Evolutionary conservation across 2,888 invertebrate genomes (phyloP), one percentile per base, ranked within the genome.

Genomic region (Cephonodes hylas): DNA sequence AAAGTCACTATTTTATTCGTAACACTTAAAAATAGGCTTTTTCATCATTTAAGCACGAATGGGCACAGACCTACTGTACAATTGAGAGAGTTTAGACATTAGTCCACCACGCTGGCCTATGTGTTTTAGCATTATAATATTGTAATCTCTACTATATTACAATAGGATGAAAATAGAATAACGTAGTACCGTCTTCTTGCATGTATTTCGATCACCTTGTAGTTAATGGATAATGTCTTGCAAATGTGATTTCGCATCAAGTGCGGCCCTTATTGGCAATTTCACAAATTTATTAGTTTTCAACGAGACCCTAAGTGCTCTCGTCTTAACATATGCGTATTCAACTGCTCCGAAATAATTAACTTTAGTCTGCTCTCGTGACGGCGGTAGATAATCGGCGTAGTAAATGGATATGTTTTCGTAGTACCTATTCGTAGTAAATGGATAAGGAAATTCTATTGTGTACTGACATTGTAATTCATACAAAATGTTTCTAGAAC

Each of bases 341-440:
- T 80, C 68, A 88, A 87, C 90, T 89, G 90, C 88, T 85, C 73
- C 75, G 70, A 77, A 83, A 83, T 89, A 89, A 90, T 91, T 88
- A 85, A 85, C 85, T 89, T 88, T 82, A 76, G 68, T 76, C 76
- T 80, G 80, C 79, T 77, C 79, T 78, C 70, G 81, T 81, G 84
- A 83, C 84, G 84, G 83, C 82, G 82, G 88, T 83, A 85, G 81
- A 85, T 89, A 88, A 91, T 91, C 89, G 91, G 85, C 90, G 88
- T 91, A 77, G 84, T 84, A 85, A 89, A 77, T 46, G 1, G 15
- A 84, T 46, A 13, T 6, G 6, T n/a, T 23, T 4, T 4, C 23
- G 45, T 22, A 8, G 27, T 15, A 10, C 15, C 8, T 15, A 27
- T 15, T 31, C n/a, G 38, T 38, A 38, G 3, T n/a, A 13, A n/a